Evolutionary conservation across 2,797 vertebrate genomes (phyloP).

Genomic region (Chaetophractus vellerosus): DNA sequence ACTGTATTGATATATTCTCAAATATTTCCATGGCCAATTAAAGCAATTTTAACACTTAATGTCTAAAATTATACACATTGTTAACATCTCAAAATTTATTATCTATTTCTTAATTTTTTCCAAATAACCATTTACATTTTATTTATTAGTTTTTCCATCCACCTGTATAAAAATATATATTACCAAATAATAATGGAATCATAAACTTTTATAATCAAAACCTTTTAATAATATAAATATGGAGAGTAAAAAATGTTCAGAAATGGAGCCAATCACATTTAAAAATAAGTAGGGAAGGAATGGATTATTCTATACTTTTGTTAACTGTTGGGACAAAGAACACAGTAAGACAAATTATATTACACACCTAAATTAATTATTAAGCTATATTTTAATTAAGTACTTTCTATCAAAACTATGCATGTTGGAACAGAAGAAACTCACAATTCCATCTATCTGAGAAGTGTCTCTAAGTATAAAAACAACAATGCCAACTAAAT

Average conservation of each 20-base stretch:
- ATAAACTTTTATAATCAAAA: neutral
- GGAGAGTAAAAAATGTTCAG: conserved; percentile 7
- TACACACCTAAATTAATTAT: neutral
- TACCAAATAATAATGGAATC: neutral
- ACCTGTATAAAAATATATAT: neutral
- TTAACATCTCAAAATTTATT: neutral
- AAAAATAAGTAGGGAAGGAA: neutral
- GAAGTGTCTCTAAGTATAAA: neutral
- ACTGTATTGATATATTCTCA: neutral
- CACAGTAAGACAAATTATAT: neutral
- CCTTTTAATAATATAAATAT: conserved; percentile 1
- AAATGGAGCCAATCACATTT: neutral
- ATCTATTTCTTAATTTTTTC: neutral
- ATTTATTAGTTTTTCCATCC: neutral
- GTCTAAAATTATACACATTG: neutral
- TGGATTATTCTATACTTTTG: conserved; percentile 4
- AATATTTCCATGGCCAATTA: neutral
- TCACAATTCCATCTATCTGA: neutral
- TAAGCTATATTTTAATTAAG: neutral
- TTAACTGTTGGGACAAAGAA: neutral
- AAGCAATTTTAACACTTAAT: neutral
- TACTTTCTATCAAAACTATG: neutral
- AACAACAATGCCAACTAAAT: neutral
- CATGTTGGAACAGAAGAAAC: neutral
- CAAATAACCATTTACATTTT: neutral